Conservation (phyloP, 1,140 invertebrate species). For the Sycobia sp. region DNA sequence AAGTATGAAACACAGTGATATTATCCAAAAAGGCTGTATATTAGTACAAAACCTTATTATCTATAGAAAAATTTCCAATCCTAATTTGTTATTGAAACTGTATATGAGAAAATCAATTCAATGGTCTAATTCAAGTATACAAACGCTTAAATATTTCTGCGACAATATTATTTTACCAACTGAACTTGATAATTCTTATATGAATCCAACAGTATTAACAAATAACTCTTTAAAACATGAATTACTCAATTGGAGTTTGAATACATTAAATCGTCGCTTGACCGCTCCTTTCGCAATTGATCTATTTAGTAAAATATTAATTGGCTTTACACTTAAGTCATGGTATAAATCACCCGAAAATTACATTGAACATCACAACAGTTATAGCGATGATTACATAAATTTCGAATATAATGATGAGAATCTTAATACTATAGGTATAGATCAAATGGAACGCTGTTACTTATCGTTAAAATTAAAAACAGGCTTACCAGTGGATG, state of each 20-base stretch:
- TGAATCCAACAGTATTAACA: conserved; percentile 21
- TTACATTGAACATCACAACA: conserved; percentile 10
- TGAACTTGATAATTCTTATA: conserved; percentile 33
- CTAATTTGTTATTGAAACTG: conserved; percentile 50
- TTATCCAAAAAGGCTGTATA: conserved; percentile 45
- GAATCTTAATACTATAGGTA: conserved; percentile 14
- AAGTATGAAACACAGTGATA: conserved; percentile 50
- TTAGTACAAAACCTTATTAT: conserved; percentile 52
- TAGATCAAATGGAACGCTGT: conserved; percentile 40
- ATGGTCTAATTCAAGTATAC: conserved; percentile 50
- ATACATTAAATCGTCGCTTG: conserved; percentile 36
- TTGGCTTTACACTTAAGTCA: conserved; percentile 45
- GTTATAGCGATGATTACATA: background rate
- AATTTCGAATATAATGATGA: conserved; percentile 10
- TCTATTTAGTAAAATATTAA: conserved; percentile 43
- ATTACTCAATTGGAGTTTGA: conserved; percentile 44
- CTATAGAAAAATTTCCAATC: conserved; percentile 46
- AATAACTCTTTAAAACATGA: conserved; percentile 40
- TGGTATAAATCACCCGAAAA: conserved; percentile 37
- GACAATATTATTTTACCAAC: conserved; percentile 39
- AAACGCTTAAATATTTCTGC: conserved; percentile 50
- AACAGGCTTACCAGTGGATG: conserved; percentile 26
- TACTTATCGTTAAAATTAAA: conserved; percentile 37
- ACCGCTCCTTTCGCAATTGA: conserved; percentile 31
- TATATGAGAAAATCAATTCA: conserved; percentile 54